Evolutionary conservation across 2,113 vertebrate genomes (phyloP).

Genomic region (Balaeniceps rex): DNA sequence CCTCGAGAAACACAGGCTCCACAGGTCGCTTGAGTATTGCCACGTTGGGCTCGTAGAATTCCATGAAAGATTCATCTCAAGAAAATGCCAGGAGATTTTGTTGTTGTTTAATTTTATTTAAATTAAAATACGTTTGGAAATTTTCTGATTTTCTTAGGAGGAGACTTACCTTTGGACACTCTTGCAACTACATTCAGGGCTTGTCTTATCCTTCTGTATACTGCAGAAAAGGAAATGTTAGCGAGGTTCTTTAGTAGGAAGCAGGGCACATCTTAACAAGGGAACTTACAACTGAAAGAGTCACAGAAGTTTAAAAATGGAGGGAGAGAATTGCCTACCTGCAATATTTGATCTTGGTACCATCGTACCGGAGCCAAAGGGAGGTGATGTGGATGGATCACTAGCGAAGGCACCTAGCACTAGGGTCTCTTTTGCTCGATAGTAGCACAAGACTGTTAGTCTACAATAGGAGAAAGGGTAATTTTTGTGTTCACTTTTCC

Average conservation of each 20-base stretch:
- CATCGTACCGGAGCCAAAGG: not conserved
- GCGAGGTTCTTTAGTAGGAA: not conserved
- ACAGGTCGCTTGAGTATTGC: not conserved
- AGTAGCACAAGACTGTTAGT: constrained; percentile 52
- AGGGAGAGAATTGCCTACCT: not conserved
- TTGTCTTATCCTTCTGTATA: constrained; percentile 13
- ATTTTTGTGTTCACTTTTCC: not conserved
- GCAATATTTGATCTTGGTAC: not conserved
- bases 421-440: constrained; percentile 46
- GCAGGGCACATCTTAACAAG: not conserved
- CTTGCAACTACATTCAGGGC: constrained; percentile 32
- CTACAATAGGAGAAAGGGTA: not conserved
- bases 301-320: not conserved
- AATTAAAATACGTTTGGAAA: not conserved
- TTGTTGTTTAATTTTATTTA: not conserved
- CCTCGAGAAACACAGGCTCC: constrained; percentile 23
- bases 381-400: not conserved
- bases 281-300: not conserved
- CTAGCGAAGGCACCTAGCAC: not conserved
- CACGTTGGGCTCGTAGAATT: not conserved
- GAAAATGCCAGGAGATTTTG: not conserved
- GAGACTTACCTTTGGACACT: constrained; percentile 51
- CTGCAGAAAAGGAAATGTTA: not conserved
- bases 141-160: not conserved
- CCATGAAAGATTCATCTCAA: constrained; percentile 9